phyloP scores from a whole-genome alignment of 2,113 vertebrate genomes.

The Hylia prasina region DNA sequence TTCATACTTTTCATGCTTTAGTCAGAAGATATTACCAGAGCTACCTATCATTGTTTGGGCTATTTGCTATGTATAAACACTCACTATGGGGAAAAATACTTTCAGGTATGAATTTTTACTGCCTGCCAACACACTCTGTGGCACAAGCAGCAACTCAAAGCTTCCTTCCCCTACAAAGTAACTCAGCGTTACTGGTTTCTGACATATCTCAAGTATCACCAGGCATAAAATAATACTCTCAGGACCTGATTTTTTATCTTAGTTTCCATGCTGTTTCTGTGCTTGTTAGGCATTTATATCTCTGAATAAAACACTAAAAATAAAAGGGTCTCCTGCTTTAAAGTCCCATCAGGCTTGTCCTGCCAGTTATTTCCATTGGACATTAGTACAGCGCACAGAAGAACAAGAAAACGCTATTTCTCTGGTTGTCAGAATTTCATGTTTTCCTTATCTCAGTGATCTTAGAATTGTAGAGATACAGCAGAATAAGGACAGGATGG shows the following conservation, averaged over 20 bases:
- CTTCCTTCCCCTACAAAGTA: background rate
- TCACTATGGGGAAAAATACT: background rate
- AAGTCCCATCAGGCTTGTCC: background rate
- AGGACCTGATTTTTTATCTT: background rate
- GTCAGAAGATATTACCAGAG: background rate
- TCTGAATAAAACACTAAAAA: background rate
- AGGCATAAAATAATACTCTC: background rate
- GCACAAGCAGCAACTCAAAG: background rate
- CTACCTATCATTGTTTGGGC: background rate
- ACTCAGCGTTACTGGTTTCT: background rate
- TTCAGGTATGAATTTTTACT: background rate
- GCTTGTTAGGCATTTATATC: background rate
- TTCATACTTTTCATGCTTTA: background rate
- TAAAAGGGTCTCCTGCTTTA: background rate
- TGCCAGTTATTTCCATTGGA: background rate
- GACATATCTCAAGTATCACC: background rate
- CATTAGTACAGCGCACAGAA: background rate
- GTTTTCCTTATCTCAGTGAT: rapidly evolving
- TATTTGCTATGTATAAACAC: background rate
- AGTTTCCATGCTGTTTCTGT: background rate
- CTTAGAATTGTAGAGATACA: background rate
- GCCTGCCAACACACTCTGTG: background rate
- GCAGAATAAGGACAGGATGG: background rate
- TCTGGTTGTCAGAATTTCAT: background rate
- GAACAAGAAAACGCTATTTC: background rate